Conservation (phyloP, 2,113 vertebrate species). For the Engystomops pustulosus region DNA sequence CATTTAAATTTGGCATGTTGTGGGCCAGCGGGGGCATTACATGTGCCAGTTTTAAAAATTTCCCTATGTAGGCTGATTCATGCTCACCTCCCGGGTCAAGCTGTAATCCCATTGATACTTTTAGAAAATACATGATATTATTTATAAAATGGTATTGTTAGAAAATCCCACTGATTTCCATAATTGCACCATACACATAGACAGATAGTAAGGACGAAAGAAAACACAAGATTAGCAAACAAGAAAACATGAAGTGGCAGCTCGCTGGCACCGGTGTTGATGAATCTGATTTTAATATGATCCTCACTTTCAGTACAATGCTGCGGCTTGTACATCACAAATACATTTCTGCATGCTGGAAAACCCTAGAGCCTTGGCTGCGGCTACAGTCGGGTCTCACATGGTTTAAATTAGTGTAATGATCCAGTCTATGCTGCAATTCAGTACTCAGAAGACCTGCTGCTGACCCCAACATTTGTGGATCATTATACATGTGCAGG, state of each 20-base stretch:
- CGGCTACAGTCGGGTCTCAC: not conserved
- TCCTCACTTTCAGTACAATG: not conserved
- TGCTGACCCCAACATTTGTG: conserved; percentile 39
- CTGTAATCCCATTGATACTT: not conserved
- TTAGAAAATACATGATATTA: not conserved
- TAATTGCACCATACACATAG: not conserved
- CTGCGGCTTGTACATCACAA: conserved; percentile 8
- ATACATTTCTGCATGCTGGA: conserved; percentile 28
- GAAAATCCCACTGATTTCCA: not conserved
- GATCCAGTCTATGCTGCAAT: conserved; percentile 24
- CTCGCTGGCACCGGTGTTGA: not conserved
- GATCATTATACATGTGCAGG: conserved; percentile 35
- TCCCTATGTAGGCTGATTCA: too few relatives aligned
- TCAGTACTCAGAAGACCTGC: not conserved
- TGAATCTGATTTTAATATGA: conserved; percentile 21
- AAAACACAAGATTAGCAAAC: conserved; percentile 3
- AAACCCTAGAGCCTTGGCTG: conserved; percentile 25
- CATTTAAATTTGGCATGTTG: too few relatives aligned
- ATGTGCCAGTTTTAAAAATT: too few relatives aligned
- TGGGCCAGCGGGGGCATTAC: too few relatives aligned
- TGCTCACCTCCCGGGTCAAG: not conserved
- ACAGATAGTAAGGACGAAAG: not conserved
- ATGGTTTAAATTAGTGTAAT: conserved; percentile 37
- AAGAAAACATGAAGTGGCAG: not conserved
- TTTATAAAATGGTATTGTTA: not conserved